Conservation (phyloP, 2,113 vertebrate genomes). For the Gadus chalcogrammus region DNA sequence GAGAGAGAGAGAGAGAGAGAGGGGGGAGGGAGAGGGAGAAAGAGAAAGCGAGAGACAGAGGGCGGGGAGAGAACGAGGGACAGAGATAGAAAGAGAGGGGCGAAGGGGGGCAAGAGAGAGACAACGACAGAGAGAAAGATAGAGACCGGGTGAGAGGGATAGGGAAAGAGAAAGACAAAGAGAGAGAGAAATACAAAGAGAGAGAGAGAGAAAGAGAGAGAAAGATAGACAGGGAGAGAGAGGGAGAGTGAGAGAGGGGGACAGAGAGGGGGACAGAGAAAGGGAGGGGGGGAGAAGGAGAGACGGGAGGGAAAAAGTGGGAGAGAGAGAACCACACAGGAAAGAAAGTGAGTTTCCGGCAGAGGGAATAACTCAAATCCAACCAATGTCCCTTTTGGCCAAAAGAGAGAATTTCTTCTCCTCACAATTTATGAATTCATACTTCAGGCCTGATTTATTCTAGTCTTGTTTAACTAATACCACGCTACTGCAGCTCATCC, state of each 20-base stretch:
- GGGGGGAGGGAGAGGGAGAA: background rate
- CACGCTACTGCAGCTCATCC: too few species aligned
- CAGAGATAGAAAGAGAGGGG: background rate
- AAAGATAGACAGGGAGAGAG: too few species aligned
- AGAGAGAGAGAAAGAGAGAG: background rate
- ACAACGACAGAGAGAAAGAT: background rate
- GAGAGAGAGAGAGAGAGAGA: background rate
- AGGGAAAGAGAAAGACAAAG: background rate
- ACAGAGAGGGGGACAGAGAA: background rate
- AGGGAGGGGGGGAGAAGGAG: background rate
- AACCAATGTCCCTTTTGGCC: too few species aligned
- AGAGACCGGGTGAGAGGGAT: background rate
- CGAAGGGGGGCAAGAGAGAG: background rate
- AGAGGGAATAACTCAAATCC: background rate
- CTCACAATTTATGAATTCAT: too few species aligned
- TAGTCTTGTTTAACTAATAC: too few species aligned
- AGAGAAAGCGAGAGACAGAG: background rate
- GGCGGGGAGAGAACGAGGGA: constrained; percentile 1
- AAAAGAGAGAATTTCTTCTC: too few species aligned
- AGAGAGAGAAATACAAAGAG: background rate
- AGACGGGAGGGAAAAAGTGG: background rate
- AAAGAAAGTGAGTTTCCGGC: background rate
- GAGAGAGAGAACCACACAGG: background rate
- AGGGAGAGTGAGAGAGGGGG: background rate
- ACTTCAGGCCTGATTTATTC: too few species aligned